phyloP scores from a whole-genome alignment of 2,797 vertebrate species.

The Moxostoma hubbsi region DNA sequence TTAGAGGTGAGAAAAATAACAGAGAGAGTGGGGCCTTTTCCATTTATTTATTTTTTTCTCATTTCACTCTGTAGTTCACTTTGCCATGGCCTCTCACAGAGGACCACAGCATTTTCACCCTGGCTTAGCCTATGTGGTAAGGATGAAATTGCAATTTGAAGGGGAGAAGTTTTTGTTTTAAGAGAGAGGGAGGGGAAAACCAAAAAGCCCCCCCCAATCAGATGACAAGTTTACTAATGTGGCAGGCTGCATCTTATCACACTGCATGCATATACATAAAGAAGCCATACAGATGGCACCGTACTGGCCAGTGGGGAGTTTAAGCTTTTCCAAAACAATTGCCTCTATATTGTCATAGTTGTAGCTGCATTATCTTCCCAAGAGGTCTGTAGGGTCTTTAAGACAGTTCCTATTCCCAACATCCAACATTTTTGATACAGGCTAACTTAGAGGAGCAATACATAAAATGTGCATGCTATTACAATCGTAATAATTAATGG shows the following conservation, averaged over 20 bases:
- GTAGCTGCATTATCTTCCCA: not conserved
- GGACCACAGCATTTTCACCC: conserved; percentile 37
- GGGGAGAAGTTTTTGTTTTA: conserved; percentile 8
- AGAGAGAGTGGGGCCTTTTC: conserved; percentile 62
- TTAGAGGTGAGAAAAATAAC: conserved; percentile 68
- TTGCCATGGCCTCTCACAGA: conserved; percentile 55
- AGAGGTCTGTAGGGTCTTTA: not conserved
- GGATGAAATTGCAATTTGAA: not conserved
- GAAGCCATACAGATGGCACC: conserved; percentile 85
- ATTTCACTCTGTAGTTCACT: conserved; percentile 75
- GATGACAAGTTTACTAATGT: conserved; percentile 98
- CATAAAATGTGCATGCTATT: not conserved
- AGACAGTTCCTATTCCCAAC: not conserved
- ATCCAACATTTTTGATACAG: not conserved
- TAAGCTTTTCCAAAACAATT: conserved; percentile 40
- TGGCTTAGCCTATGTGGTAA: conserved; percentile 43
- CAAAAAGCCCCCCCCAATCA: conserved; percentile 80
- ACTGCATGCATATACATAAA: conserved; percentile 95
- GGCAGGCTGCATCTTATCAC: conserved; percentile 86
- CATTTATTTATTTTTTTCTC: conserved; percentile 38
- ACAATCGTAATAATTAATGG: no score
- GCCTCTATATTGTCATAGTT: not conserved
- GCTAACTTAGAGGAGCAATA: not conserved
- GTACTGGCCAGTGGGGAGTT: conserved; percentile 72
- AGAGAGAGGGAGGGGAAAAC: conserved; percentile 37